Evolutionary conservation across 2,797 vertebrate species (phyloP).

Genomic region (Synanceia verrucosa): DNA sequence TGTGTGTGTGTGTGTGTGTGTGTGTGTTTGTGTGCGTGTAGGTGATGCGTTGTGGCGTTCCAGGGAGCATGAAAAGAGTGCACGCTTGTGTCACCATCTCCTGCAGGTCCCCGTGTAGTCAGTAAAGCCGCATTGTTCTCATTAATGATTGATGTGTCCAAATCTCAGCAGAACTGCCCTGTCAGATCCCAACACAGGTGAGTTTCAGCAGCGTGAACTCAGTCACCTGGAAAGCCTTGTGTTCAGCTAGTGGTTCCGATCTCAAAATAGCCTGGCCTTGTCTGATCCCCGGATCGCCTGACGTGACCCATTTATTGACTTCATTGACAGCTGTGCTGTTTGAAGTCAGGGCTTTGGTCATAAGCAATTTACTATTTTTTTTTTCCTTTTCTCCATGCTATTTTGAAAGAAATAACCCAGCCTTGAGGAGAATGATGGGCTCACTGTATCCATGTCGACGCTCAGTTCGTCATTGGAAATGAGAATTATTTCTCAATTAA

Average conservation of each 20-base stretch:
- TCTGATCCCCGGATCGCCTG: conserved; percentile 32
- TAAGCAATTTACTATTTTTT: conserved; percentile 50
- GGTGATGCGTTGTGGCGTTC: too few species aligned
- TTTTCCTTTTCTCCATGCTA: neutral
- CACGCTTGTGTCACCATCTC: conserved; percentile 46
- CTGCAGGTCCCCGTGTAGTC: conserved; percentile 29
- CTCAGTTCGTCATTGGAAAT: too few species aligned
- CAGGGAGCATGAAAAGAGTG: conserved; percentile 24
- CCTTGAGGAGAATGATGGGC: conserved; percentile 31
- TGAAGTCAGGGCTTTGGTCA: conserved; percentile 48
- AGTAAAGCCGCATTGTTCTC: conserved; percentile 34
- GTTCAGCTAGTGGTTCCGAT: conserved; percentile 48
- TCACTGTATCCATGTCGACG: conserved; percentile 7
- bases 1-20: conserved; percentile 16
- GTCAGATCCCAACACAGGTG: conserved; percentile 53
- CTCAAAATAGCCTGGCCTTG: conserved; percentile 49
- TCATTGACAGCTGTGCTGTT: conserved; percentile 48
- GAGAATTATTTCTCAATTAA: too few species aligned
- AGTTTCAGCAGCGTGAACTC: conserved; percentile 61
- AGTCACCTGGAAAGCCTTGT: conserved; percentile 55
- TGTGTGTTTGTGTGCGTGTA: conserved; percentile 40
- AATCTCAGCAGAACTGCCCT: conserved; percentile 55
- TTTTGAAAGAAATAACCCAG: conserved; percentile 22
- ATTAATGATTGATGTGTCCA: conserved; percentile 68
- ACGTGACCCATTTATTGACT: conserved; percentile 59